phyloP scores from a whole-genome alignment of 92 coral and sea anemone species.

The Montipora capitata region DNA sequence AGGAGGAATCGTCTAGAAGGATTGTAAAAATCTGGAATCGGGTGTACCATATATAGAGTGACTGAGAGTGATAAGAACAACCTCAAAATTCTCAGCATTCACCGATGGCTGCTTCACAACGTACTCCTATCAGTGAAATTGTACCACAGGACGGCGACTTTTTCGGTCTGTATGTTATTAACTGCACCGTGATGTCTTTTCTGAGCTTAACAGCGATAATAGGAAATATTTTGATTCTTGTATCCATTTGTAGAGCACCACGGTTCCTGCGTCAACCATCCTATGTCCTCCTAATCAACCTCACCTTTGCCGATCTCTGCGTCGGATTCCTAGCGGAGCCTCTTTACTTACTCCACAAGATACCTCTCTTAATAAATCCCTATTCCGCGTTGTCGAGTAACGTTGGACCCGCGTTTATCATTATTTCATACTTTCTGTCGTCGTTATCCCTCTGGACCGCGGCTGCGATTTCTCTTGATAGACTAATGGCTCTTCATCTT shows the following conservation, averaged over 20 bases:
- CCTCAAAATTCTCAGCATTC: background rate
- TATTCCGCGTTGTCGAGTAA: slow-evolving; percentile 25
- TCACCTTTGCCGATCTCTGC: slow-evolving; percentile 44
- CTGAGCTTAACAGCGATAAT: slow-evolving; percentile 32
- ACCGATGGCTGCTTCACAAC: slow-evolving; percentile 8
- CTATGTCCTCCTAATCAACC: slow-evolving; percentile 31
- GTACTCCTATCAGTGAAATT: slow-evolving; percentile 17
- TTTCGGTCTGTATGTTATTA: slow-evolving; percentile 10
- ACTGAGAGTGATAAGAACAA: background rate
- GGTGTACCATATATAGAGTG: too few species aligned
- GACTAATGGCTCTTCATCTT: slow-evolving; percentile 47
- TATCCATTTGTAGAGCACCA: slow-evolving; percentile 46
- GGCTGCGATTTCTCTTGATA: slow-evolving; percentile 56
- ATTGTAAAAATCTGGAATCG: background rate
- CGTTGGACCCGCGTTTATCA: slow-evolving; percentile 34
- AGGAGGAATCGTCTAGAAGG: background rate
- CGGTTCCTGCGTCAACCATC: slow-evolving; percentile 47
- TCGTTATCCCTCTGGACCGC: slow-evolving; percentile 46
- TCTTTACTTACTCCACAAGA: slow-evolving; percentile 24
- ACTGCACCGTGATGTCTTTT: slow-evolving; percentile 30
- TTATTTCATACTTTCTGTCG: slow-evolving; percentile 13
- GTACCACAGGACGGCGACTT: slow-evolving; percentile 34
- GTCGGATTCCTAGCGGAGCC: slow-evolving; percentile 45
- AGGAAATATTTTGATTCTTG: slow-evolving; percentile 48
- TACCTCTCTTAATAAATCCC: slow-evolving; percentile 21